Evolutionary conservation across 2,888 invertebrate genomes (phyloP).

Genomic region (Eupithecia pulchellata): DNA sequence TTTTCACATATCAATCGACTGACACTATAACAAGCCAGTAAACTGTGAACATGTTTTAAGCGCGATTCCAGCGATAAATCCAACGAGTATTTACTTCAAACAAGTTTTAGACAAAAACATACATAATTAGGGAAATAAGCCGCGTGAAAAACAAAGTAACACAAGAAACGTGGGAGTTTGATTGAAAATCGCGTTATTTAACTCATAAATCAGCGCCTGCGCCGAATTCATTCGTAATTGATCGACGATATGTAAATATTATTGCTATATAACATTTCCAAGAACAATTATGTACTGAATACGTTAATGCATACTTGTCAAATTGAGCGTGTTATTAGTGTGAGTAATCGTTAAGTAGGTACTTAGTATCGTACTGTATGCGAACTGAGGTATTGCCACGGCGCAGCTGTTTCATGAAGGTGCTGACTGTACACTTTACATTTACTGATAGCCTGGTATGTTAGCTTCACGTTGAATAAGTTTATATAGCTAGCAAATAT

Average conservation of each 20-base stretch:
- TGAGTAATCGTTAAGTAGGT: conserved; percentile 27
- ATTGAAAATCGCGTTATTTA: conserved; percentile 17
- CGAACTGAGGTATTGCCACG: conserved; percentile 25
- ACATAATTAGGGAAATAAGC: neutral
- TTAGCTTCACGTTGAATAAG: neutral
- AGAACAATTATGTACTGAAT: conserved; percentile 18
- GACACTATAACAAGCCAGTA: neutral
- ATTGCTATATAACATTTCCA: conserved; percentile 36
- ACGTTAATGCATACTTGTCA: conserved; percentile 42
- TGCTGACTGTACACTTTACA: neutral
- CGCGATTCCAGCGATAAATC: neutral
- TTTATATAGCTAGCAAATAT: neutral
- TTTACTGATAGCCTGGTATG: neutral
- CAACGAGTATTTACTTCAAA: neutral
- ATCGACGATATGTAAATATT: conserved; percentile 25
- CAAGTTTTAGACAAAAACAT: neutral
- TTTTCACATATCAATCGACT: neutral
- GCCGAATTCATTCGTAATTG: conserved; percentile 20
- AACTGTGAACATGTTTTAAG: neutral
- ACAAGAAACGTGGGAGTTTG: conserved; percentile 14
- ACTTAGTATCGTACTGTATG: conserved; percentile 43
- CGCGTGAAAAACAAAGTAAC: neutral
- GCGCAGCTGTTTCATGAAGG: too few species aligned
- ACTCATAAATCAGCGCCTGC: conserved; percentile 24
- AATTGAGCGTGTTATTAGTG: conserved; percentile 62